Evolutionary conservation across 2,888 invertebrate species (phyloP).

Genomic region (Andrena praecox): DNA sequence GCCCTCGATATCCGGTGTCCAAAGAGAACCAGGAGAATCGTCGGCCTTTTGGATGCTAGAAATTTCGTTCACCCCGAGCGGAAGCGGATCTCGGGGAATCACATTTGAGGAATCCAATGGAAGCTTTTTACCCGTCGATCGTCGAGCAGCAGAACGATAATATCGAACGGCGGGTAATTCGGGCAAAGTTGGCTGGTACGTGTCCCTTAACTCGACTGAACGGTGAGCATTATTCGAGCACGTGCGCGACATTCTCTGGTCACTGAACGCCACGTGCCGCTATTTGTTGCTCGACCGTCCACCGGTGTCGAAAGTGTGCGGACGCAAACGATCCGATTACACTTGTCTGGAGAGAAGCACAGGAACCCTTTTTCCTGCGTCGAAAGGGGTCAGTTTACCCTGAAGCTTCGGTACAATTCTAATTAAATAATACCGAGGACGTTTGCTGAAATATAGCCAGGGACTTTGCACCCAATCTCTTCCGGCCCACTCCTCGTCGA

Average conservation of each 20-base stretch:
- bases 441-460: no score
- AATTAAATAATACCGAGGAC: not conserved
- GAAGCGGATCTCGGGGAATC: not conserved
- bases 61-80: not conserved
- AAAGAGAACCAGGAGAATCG: constrained; percentile 23
- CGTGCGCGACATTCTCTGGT: constrained; percentile 62
- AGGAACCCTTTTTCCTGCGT: not conserved
- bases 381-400: not conserved
- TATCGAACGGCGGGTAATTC: constrained; percentile 40
- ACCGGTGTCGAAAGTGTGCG: constrained; percentile 7
- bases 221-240: constrained; percentile 46
- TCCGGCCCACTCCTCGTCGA: no score
- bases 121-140: constrained; percentile 6
- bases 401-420: not conserved
- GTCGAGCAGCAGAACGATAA: constrained; percentile 23
- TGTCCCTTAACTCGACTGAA: constrained; percentile 52
- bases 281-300: constrained; percentile 48
- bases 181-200: constrained; percentile 25
- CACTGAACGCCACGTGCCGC: constrained; percentile 65
- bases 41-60: not conserved
- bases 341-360: not conserved
- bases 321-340: constrained; percentile 16
- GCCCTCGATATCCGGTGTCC: constrained; percentile 46
- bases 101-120: not conserved
- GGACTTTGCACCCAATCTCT: no score